Evolutionary conservation across 2,888 invertebrate genomes (phyloP).

Genomic region (Tetragnatha montana): DNA sequence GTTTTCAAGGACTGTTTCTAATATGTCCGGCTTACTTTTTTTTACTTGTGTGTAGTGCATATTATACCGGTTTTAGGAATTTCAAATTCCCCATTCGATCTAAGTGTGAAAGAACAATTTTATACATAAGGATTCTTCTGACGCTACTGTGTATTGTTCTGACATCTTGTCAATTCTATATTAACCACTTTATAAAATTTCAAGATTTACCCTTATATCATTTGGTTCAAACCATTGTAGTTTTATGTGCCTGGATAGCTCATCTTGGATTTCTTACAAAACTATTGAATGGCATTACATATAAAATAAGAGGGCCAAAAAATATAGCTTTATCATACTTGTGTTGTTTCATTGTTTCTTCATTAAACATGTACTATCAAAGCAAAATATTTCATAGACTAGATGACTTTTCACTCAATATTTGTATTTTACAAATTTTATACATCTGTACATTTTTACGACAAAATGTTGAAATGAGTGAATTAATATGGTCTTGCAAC

Average conservation of each 20-base stretch:
- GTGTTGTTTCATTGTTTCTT: constrained; percentile 24
- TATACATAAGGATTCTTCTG: constrained; percentile 22
- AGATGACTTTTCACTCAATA: not conserved
- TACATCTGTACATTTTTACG: constrained; percentile 36
- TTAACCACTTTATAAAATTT: not conserved
- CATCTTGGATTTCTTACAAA: constrained; percentile 24
- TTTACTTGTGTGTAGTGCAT: constrained; percentile 40
- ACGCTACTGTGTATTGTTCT: not conserved
- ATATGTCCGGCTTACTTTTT: constrained; percentile 51
- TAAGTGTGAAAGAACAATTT: constrained; percentile 30
- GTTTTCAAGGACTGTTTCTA: constrained; percentile 53
- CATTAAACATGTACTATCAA: constrained; percentile 28
- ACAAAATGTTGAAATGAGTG: constrained; percentile 1
- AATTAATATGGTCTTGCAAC: not conserved
- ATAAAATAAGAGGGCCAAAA: constrained; percentile 33
- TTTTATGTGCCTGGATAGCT: constrained; percentile 23
- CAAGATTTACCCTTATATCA: not conserved
- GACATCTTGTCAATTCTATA: constrained; percentile 15
- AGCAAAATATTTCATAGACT: not conserved
- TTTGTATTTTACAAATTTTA: constrained; percentile 26
- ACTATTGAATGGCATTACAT: constrained; percentile 28
- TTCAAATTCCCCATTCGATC: constrained; percentile 10
- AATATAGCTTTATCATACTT: constrained; percentile 22
- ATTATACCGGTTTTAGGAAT: constrained; percentile 39
- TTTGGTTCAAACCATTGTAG: constrained; percentile 25